phyloP scores from a whole-genome alignment of 2,888 invertebrate species.

The Platerodrilus igneus region DNA sequence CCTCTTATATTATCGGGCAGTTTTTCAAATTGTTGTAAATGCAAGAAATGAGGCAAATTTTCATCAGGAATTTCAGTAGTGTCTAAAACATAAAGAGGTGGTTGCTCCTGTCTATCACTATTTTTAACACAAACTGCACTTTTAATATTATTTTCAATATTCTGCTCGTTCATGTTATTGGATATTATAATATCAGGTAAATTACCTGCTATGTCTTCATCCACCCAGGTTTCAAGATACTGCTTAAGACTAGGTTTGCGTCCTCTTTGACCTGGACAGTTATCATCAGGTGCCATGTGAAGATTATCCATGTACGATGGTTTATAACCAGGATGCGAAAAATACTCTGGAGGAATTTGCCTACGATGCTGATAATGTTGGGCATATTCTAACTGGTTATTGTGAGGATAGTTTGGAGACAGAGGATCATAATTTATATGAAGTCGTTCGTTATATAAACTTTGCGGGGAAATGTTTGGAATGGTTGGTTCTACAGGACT shows the following conservation, averaged over 20 bases:
- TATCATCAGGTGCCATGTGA: constrained; percentile 32
- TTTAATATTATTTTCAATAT: constrained; percentile 14
- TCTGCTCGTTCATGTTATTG: constrained; percentile 9
- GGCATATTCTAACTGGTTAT: constrained; percentile 32
- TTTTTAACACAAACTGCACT: constrained; percentile 15
- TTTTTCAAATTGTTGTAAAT: constrained; percentile 32
- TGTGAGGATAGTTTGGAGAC: constrained; percentile 33
- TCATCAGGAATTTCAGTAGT: constrained; percentile 33
- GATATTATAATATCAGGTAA: constrained; percentile 16
- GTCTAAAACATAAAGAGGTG: constrained; percentile 32
- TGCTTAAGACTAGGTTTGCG: constrained; percentile 39
- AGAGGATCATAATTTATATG: constrained; percentile 33
- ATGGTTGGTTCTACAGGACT: constrained; percentile 23
- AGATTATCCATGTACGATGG: constrained; percentile 22
- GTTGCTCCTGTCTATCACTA: constrained; percentile 13
- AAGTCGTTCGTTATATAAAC: constrained; percentile 35
- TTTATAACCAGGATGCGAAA: constrained; percentile 19
- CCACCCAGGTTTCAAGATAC: constrained; percentile 44
- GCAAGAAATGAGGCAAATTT: constrained; percentile 31
- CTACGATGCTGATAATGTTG: constrained; percentile 34
- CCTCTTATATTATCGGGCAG: constrained; percentile 23
- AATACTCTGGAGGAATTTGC: constrained; percentile 23
- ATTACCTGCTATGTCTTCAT: constrained; percentile 38
- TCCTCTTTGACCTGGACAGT: constrained; percentile 29
- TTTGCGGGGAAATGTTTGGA: constrained; percentile 38